These are phyloP conservation scores for Branchinecta lynchi DNA, from an alignment of 1,140 invertebrate species.

Conservation along the genomic window DNA sequence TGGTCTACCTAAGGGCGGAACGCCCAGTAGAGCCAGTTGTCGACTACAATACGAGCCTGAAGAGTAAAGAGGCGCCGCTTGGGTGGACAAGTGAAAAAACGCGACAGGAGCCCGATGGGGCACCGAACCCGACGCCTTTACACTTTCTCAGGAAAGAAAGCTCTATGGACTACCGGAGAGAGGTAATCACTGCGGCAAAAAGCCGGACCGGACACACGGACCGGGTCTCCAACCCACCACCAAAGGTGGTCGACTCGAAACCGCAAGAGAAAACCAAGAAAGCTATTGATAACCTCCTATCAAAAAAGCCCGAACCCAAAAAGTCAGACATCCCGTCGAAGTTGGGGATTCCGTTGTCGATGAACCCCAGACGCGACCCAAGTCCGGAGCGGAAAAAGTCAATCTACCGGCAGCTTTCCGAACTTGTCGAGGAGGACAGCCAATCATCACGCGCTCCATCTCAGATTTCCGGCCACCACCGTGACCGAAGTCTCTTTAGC, in stretches of 20 bases:
- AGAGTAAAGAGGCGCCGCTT: background rate
- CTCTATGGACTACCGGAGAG: constrained; percentile 10
- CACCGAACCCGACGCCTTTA: constrained; percentile 22
- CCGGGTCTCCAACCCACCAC: too few species aligned
- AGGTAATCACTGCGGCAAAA: constrained; percentile 12
- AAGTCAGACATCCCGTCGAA: background rate
- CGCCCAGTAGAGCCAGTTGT: constrained; percentile 25
- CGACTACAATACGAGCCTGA: background rate
- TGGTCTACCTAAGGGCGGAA: constrained; percentile 23
- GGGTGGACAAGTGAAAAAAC: constrained; percentile 11
- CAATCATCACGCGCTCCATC: background rate
- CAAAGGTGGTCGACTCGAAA: background rate
- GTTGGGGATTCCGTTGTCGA: background rate
- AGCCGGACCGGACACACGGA: background rate
- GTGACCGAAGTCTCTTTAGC: background rate
- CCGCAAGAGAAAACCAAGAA: background rate
- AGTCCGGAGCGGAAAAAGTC: constrained; percentile 12
- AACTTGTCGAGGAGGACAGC: constrained; percentile 8
- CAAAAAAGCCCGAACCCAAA: background rate
- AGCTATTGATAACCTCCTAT: background rate
- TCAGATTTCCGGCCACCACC: background rate
- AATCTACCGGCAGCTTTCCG: constrained; percentile 11
- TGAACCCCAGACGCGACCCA: constrained; percentile 6
- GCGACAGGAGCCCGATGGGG: constrained; percentile 28
- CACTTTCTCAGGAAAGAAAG: background rate